Evolutionary conservation across 2,113 vertebrate genomes (phyloP), one percentile per base, ranked within the genome.

Genomic region (mouse (Mus musculus)): DNA sequence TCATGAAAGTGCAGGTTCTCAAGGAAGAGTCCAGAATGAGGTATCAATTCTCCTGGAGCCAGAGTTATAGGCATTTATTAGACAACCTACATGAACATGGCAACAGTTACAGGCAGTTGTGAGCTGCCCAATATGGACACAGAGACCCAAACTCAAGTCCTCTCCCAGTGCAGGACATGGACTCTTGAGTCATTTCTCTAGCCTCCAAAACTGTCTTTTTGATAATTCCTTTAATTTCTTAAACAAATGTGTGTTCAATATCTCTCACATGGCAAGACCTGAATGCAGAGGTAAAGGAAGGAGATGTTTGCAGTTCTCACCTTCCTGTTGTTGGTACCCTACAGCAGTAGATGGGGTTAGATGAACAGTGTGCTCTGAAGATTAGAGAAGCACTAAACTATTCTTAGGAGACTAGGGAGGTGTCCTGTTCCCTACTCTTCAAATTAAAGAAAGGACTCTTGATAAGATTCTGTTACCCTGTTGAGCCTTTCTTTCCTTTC

Each of bases 261-360:
- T 65, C 26, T 67, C 6, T 82, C 46, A 3, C 33, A 7, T 26
- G 30, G 39, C 5, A 42, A 11, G 30, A 28, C n/a, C 17, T 52
- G 46, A 72, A 26, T n/a, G 39, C 9, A 75, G 30, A 71, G 28
- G 17, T 67, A 39, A 90, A 71, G n/a, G 54, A 16, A 30, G 30
- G n/a, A 73, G 14, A 19, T 0, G 2, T 42, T 8, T 46, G 20
- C 22, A 39, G 46, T 5, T 4, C 28, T n/a, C 0, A 0, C 46
- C 2, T 13, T 87, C 46, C 26, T 87, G 24, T 12, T 86, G 24
- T 63, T 87, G 39, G 78, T 49, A 8, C 0, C 0, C 20, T 52
- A 28, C 2, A 39, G 5, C 9, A 59, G 65, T 49, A 5, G 19
- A 54, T 59, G 36, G n/a, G 28, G 11, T 4, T 11, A 46, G 67